Conservation (phyloP, 64 coral and sea anemone species). For the Actinia equina region DNA sequence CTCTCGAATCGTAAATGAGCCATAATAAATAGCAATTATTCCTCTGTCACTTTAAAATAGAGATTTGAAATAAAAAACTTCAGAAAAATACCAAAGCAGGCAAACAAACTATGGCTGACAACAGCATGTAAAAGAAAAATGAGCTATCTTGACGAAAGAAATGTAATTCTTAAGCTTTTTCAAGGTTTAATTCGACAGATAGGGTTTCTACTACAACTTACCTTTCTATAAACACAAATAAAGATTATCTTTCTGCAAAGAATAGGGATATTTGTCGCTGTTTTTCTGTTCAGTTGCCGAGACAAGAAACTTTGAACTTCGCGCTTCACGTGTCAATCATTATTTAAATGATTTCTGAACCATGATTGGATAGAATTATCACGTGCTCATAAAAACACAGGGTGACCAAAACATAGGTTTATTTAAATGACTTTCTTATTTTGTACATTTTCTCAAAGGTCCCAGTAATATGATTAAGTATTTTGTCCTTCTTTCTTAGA, state of each 20-base stretch:
- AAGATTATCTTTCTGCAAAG: neutral
- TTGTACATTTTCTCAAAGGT: neutral
- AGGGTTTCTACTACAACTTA: neutral
- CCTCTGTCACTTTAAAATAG: neutral
- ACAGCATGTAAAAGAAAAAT: neutral
- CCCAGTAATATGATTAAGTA: neutral
- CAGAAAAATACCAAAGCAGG: neutral
- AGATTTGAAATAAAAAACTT: neutral
- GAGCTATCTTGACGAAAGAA: neutral
- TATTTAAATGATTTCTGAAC: neutral
- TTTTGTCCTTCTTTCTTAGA: neutral
- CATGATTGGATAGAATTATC: neutral
- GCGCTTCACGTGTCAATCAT: neutral
- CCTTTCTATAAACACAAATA: neutral
- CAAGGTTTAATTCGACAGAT: neutral
- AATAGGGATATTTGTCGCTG: neutral
- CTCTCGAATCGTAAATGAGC: conserved; percentile 44
- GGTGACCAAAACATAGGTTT: neutral
- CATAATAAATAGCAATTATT: neutral
- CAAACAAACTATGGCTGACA: neutral
- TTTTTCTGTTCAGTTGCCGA: neutral
- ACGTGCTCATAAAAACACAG: neutral
- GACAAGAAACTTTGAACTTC: neutral
- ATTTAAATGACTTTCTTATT: neutral
- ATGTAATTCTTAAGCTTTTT: neutral